A percentile compares a stretch with the other conserved stretches of the same genome.
Conservation (phyloP, 2,113 vertebrate species). For the Oreochromis tanganicae region DNA sequence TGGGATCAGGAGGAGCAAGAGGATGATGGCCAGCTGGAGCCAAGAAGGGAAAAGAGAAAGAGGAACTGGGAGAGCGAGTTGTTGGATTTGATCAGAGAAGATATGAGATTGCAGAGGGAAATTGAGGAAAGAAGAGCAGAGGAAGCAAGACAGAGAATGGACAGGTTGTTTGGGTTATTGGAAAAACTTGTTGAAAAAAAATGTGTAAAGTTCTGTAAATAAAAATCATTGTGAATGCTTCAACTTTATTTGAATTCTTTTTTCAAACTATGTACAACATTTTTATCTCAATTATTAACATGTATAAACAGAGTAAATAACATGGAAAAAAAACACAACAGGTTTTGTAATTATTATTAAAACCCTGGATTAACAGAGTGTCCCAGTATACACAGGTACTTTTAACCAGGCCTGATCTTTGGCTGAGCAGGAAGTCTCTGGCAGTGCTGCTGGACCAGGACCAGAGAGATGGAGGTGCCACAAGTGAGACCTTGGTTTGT, state of each 20-base stretch:
- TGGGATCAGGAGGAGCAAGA: not conserved
- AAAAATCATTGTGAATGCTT: not conserved
- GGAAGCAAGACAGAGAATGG: not conserved
- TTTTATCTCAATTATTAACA: not conserved
- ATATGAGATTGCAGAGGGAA: not conserved
- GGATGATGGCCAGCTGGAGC: not conserved
- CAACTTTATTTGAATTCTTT: too few relatives aligned
- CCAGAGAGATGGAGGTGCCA: not conserved
- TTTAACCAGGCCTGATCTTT: not conserved
- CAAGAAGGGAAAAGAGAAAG: not conserved
- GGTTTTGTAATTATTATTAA: rapidly evolving
- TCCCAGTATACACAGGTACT: not conserved
- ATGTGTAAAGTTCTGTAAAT: not conserved
- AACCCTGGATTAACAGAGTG: not conserved
- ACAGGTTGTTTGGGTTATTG: not conserved
- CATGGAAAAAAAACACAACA: not conserved
- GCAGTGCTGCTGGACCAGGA: not conserved
- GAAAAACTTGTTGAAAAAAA: not conserved
- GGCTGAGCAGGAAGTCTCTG: not conserved
- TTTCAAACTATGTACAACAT: not conserved
- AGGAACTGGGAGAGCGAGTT: not conserved
- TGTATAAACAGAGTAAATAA: not conserved
- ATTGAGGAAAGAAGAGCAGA: not conserved
- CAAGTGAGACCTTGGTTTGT: not conserved
- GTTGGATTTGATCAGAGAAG: not conserved